Base-by-base conservation (phyloP, 2,888 invertebrate genomes). In the Calliphora vomitoria region DNA sequence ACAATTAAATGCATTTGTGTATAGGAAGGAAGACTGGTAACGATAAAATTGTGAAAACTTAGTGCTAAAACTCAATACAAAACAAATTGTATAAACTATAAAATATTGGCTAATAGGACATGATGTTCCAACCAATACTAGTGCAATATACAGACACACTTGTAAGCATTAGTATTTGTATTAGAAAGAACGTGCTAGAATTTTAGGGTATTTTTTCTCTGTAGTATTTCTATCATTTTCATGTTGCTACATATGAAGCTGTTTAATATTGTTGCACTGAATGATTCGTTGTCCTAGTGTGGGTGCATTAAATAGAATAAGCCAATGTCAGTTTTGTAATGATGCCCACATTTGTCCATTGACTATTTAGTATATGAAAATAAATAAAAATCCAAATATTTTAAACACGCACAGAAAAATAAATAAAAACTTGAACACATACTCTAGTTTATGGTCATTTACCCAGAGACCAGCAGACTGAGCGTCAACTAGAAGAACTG, bases 391-490 rank as follows among this genome's bases (percentile, higher is more conserved):
- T 4, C 2, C 13, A 47, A 47, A 47, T 47, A 47, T 47, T 55
- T 55, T 25, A 58, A 41, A 25, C 35, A 41, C 44, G 58, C 41
- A 44, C 18, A 25, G 15, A 74, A 11, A 55, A 55, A 55, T 25
- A 44, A 74, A 41, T 55, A 20, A 38, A 53, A 55, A 71, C 55
- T 55, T 18, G 11, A 8, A 20, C 15, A 47, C n/a, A 15, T 74
- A 18, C 35, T 64, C 31, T 62, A 38, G 31, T 18, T 53, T 53
- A 53, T 53, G 53, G 53, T 53, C 53, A 53, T 53, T 53, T 53
- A 53, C 53, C 6, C 53, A 18, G 53, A n/a, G 3, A 35, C 35
- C 35, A 35, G 35, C 35, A 53, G 53, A 53, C 50, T 15, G 15
- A n/a, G 13, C 8, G 13, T 44, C 44, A 44, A 44, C 44, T 18